A percentile compares a stretch with the other conserved stretches of the same genome.
Conservation (phyloP, 2,888 invertebrate species). For the Pristionchus exspectatus region DNA sequence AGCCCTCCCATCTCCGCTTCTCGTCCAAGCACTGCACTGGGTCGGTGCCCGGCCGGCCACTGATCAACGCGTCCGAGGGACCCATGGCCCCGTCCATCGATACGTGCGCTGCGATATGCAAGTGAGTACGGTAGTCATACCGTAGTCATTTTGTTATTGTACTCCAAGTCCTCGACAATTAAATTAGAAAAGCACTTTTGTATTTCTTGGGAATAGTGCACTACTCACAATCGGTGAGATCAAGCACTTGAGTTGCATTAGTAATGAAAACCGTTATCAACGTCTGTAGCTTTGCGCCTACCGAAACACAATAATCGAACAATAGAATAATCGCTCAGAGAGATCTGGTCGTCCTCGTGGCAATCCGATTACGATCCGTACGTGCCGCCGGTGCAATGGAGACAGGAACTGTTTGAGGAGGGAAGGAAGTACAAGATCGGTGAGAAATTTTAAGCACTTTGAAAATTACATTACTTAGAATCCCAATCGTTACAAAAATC, state of each 20-base stretch:
- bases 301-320: neutral
- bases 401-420: constrained; percentile 63
- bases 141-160: neutral
- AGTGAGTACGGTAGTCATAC: constrained; percentile 53
- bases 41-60: constrained; percentile 72
- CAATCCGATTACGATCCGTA: constrained; percentile 69
- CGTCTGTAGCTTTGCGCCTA: neutral
- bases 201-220: too few species aligned
- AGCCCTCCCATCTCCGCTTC: constrained; percentile 70
- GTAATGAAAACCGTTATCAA: too few species aligned
- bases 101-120: constrained; percentile 65
- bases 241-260: too few species aligned
- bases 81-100: constrained; percentile 71
- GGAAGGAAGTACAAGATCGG: constrained; percentile 61
- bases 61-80: constrained; percentile 73
- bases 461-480: too few species aligned
- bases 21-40: constrained; percentile 68
- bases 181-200: too few species aligned
- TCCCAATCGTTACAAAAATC: too few species aligned
- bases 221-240: too few species aligned
- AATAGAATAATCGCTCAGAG: neutral
- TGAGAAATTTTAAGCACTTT: neutral
- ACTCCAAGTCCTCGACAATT: too few species aligned
- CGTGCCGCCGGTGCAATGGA: constrained; percentile 71
- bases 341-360: constrained; percentile 56